These are phyloP conservation scores for Archips xylosteana DNA, from an alignment of 2,888 invertebrate species.

Conservation along the genomic window DNA sequence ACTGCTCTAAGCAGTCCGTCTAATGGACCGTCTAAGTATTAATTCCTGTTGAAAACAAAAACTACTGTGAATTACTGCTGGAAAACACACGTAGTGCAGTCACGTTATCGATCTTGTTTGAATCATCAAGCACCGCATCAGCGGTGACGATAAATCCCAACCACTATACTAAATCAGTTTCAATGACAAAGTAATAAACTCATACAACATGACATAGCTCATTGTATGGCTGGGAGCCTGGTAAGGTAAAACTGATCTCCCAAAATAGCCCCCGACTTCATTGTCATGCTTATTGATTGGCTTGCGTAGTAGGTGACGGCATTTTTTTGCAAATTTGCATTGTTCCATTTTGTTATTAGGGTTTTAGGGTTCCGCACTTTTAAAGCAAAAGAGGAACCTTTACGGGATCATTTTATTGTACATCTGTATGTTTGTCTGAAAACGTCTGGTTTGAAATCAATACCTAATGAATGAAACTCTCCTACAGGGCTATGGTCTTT, in stretches of 20 bases:
- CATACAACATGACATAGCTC: conserved; percentile 5
- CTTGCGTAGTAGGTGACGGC: neutral
- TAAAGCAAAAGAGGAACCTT: too few species aligned
- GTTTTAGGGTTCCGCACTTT: neutral
- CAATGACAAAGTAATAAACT: conserved; percentile 2
- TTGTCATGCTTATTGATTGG: conserved; percentile 35
- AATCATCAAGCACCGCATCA: too few species aligned
- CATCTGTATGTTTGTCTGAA: too few species aligned
- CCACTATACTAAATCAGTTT: neutral
- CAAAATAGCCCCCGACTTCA: conserved; percentile 25
- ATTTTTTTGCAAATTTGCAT: conserved; percentile 15
- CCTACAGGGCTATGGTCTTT: too few species aligned
- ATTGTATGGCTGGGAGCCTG: neutral
- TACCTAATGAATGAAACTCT: too few species aligned
- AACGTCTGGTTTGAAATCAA: too few species aligned
- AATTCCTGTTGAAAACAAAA: too few species aligned
- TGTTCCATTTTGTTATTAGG: conserved; percentile 3
- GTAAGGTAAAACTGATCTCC: conserved; percentile 24
- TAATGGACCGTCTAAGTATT: too few species aligned
- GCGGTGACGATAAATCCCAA: neutral
- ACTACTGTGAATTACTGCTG: too few species aligned
- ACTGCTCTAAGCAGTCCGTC: too few species aligned
- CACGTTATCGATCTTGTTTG: neutral
- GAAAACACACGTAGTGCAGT: neutral
- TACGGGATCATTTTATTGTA: too few species aligned